Evolutionary conservation across 2,797 vertebrate genomes (phyloP), one percentile per base, ranked within the genome.

Genomic region (Chaunax sp.): DNA sequence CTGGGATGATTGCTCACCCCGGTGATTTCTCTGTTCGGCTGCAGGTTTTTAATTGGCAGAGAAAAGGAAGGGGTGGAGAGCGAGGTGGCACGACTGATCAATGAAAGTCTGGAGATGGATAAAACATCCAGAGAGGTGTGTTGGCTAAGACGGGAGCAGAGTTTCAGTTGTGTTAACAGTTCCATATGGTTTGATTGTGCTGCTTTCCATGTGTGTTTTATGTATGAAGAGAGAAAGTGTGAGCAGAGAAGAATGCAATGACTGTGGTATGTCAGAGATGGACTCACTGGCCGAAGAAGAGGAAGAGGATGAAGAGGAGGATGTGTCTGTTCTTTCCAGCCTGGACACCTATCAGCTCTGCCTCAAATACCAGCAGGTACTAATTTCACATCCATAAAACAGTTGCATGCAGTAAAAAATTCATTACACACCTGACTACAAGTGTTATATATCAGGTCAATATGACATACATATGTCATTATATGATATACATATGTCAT

Each of bases 51-150:
- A 78, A 97, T 98, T 93, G 96, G 96, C 37, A 93, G 96, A 84
- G 96, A 97, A 85, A 96, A 95, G 89, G 94, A 94, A 0, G 96
- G 96, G 15, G 92, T 94, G 71, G 95, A 96, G 81, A 98, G 96
- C 44, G 96, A 98, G 87, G 96, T 98, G 80, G 96, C 95, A 0
- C 93, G 95, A 1, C 93, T 98, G 28, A 97, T 98, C 82, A 96
- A 93, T 19, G 96, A 98, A 86, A 97, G 96, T 28, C 86, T 98
- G 65, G 95, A 97, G 76, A 95, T 96, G 74, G 96, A 97, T 77
- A 93, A 90, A 66, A 57, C 81, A 14, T 58, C 62, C 41, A 50
- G 6, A 58, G 77, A 83, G 77, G 92, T 92, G 30, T 15, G 76
- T 85, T 0, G 78, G 82, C 30, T 77, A 71, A 53, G 89, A 88